Base-by-base conservation (phyloP, 2,797 vertebrate species). In the Naso thynnoides region DNA sequence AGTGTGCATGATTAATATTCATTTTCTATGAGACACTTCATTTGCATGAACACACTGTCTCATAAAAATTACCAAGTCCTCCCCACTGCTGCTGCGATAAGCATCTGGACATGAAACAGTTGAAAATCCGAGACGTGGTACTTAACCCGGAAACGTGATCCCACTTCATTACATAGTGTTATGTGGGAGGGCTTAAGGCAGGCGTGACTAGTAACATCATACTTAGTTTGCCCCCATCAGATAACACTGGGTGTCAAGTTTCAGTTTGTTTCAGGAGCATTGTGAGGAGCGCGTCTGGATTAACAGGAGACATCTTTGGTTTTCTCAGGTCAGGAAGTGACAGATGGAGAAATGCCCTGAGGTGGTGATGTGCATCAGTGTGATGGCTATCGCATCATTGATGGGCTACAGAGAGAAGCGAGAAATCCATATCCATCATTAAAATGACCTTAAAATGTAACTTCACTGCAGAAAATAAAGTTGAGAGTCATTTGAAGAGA, bases 21-120 rank as follows among this genome's bases (percentile, higher is more conserved):
- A 80, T 86, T 78, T 85, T 70, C 74, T 78, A 78, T 52, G 78
- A 90, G 79, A 84, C 76, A 81, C 86, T 80, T 87, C 58, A 89
- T 93, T 90, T 92, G 88, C 90, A 91, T 89, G 79, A 88, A 82
- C 83, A 86, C 86, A 88, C 83, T 85, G 83, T 76, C 86, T 93
- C 79, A 63, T 89, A 55, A 83, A 88, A 85, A 90, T 86, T 71
- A 79, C 61, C 49, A 69, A 79, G 66, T 66, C 84, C 79, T 86
- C 85, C 73, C 82, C 14, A 57, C 74, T n/a, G 73, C 24, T 56
- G 73, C 26, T 57, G 60, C 21, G 87, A 89, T 89, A 89, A 88
- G 86, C 87, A 91, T 90, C 91, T 89, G 88, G 87, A 91, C 89
- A 88, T 67, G 88, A 82, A 88, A 83, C 74, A 75, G 75, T 75